Evolutionary conservation across 1,140 invertebrate species (phyloP).

Genomic region (Metopolophium dirhodum): DNA sequence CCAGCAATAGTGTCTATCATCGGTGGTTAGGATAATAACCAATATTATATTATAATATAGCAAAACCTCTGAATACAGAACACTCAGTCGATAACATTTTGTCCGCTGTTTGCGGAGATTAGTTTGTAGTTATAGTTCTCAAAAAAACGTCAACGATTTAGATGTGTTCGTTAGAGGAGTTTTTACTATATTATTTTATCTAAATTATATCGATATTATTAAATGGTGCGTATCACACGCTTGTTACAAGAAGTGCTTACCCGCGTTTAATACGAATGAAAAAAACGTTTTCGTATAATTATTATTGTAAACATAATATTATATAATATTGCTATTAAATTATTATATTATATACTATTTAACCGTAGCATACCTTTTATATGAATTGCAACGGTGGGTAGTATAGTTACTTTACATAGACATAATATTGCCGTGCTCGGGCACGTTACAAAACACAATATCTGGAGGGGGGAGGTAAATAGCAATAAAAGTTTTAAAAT

Average conservation of each 20-base stretch:
- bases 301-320: neutral
- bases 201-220: neutral
- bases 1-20: neutral
- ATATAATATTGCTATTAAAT: neutral
- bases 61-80: neutral
- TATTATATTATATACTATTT: no score
- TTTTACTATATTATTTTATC: neutral
- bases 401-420: neutral
- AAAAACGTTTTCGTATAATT: neutral
- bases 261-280: neutral
- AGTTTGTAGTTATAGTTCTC: neutral
- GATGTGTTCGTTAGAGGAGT: neutral
- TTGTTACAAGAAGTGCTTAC: neutral
- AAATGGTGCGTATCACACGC: neutral
- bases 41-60: neutral
- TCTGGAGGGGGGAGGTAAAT: neutral
- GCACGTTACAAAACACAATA: neutral
- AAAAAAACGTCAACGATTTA: no score
- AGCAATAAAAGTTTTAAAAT: neutral
- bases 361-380: no score
- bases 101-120: neutral
- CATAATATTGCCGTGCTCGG: neutral
- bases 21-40: neutral
- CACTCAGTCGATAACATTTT: neutral
- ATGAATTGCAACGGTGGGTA: neutral